These are phyloP conservation scores for Delichon dasypus DNA, from an alignment of 2,797 vertebrate species.

Conservation along the genomic window DNA sequence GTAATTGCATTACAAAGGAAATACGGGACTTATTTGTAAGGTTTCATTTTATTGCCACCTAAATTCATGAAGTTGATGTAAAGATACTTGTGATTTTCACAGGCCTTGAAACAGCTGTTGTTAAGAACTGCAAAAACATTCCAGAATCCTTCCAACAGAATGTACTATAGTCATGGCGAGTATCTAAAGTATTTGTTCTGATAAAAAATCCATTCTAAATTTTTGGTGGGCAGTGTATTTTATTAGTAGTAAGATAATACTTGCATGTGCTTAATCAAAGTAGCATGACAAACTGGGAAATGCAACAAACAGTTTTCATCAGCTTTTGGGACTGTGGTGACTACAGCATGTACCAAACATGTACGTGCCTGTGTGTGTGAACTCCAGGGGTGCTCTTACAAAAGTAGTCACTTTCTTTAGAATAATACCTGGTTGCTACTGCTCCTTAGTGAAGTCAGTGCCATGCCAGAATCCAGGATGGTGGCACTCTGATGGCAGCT, in stretches of 20 bases:
- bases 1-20: background rate
- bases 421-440: background rate
- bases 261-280: background rate
- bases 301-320: background rate
- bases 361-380: fast-evolving
- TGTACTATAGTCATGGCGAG: background rate
- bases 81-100: background rate
- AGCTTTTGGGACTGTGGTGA: background rate
- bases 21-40: background rate
- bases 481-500: background rate
- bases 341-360: background rate
- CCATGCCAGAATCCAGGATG: fast-evolving
- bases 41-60: background rate
- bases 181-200: background rate
- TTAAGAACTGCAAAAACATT: background rate
- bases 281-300: background rate
- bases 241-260: background rate
- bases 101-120: background rate
- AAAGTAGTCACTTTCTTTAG: background rate
- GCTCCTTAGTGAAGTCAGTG: background rate
- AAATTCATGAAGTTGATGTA: background rate
- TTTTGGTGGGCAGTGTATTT: background rate
- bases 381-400: background rate
- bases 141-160: background rate
- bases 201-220: background rate